phyloP scores from a whole-genome alignment of 2,888 invertebrate species.

The Euplexia lucipara region DNA sequence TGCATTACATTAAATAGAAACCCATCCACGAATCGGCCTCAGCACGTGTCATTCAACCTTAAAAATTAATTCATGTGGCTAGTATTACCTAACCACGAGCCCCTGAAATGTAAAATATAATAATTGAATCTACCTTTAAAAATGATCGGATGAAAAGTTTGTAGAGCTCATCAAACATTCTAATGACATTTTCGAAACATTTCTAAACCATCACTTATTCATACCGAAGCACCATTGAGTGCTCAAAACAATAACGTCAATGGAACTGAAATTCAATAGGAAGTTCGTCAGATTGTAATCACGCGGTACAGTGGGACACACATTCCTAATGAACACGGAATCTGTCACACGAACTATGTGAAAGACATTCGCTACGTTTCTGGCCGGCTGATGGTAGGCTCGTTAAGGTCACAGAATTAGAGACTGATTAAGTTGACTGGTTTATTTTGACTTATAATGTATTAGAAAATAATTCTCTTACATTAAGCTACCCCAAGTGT shows the following conservation, averaged over 20 bases:
- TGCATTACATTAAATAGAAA: no score
- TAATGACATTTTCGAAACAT: neutral
- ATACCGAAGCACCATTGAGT: neutral
- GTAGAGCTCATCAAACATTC: neutral
- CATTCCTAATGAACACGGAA: constrained; percentile 80
- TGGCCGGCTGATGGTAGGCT: constrained; percentile 58
- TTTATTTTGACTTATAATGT: no score
- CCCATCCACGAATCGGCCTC: no score
- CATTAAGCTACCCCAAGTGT: no score
- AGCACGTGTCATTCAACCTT: no score
- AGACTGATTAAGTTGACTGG: neutral
- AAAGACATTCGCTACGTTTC: constrained; percentile 66
- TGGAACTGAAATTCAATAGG: constrained; percentile 25
- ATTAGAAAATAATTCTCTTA: no score
- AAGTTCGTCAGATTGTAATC: constrained; percentile 53
- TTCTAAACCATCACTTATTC: neutral
- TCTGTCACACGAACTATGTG: constrained; percentile 64
- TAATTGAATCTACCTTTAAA: no score
- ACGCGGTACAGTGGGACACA: constrained; percentile 66
- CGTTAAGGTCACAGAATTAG: constrained; percentile 52
- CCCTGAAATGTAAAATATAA: no score
- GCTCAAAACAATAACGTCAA: constrained; percentile 24
- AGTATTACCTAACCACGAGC: no score
- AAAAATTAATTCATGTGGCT: no score
- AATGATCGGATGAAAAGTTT: neutral